Percentiles rank a stretch among this genome's conserved stretches.
Evolutionary conservation across 2,113 vertebrate genomes (phyloP).

Genomic region (Lamprologus tigripictilis): DNA sequence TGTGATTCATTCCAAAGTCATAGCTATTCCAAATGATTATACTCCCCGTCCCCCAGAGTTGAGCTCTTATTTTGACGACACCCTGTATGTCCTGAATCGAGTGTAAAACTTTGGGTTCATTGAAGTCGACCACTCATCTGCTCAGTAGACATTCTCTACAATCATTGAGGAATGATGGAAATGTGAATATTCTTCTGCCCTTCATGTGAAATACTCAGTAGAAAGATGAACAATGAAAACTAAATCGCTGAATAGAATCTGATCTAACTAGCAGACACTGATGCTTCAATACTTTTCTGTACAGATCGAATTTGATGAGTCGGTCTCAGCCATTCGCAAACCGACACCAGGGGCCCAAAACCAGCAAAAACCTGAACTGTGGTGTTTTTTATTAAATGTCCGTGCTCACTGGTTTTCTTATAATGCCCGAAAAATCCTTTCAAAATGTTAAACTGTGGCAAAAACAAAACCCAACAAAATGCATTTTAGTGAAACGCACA

Average conservation of each 20-base stretch:
- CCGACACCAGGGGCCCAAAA: neutral
- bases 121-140: neutral
- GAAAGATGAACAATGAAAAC: neutral
- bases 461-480: neutral
- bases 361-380: neutral
- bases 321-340: neutral
- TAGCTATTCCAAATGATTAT: neutral
- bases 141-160: neutral
- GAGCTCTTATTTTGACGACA: constrained; percentile 17
- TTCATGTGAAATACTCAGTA: neutral
- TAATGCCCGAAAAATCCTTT: neutral
- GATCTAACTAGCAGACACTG: neutral
- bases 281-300: neutral
- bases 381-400: neutral
- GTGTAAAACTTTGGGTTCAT: neutral
- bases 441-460: neutral
- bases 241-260: neutral
- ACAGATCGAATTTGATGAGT: neutral
- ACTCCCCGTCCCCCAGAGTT: neutral
- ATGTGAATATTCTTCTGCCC: neutral
- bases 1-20: neutral
- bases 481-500: neutral
- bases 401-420: neutral
- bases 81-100: neutral
- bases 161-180: neutral